Conservation (phyloP, 2,113 vertebrate genomes). For the Tautogolabrus adspersus region DNA sequence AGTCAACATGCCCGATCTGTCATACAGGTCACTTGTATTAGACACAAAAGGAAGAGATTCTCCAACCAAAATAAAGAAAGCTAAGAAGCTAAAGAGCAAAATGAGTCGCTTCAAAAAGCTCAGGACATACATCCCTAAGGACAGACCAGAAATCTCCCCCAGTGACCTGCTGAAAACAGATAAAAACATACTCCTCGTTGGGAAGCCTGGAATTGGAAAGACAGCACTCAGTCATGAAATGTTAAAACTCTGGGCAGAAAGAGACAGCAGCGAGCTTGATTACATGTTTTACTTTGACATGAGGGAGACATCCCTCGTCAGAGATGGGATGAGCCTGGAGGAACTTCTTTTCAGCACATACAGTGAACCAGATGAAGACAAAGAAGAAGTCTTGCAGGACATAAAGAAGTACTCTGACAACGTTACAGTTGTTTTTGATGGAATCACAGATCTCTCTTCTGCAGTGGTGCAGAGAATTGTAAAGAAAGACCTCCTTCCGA, state of each 20-base stretch:
- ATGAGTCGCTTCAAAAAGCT: slow-evolving; percentile 38
- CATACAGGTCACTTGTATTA: slow-evolving; percentile 34
- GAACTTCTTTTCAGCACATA: slow-evolving; percentile 38
- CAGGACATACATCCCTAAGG: slow-evolving; percentile 22
- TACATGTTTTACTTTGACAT: slow-evolving; percentile 66
- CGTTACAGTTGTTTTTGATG: slow-evolving; percentile 47
- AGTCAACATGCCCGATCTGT: slow-evolving; percentile 22
- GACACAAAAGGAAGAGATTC: not conserved
- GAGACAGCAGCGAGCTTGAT: slow-evolving; percentile 6
- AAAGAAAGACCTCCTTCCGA: slow-evolving; percentile 16
- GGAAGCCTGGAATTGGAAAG: slow-evolving; percentile 59
- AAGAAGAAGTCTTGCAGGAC: slow-evolving; percentile 41
- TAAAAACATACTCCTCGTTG: slow-evolving; percentile 33
- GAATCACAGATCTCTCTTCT: slow-evolving; percentile 16
- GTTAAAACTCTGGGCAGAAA: slow-evolving; percentile 40
- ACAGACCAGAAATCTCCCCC: slow-evolving; percentile 5
- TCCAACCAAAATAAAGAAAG: slow-evolving; percentile 37
- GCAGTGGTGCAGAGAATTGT: slow-evolving; percentile 3
- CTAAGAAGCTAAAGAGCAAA: slow-evolving; percentile 23
- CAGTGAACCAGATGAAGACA: slow-evolving; percentile 33
- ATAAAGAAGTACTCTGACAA: slow-evolving; percentile 37
- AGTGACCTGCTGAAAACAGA: slow-evolving; percentile 21
- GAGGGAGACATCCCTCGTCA: slow-evolving; percentile 7
- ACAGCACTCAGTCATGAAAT: slow-evolving; percentile 31
- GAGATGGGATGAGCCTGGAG: not conserved